Evolutionary conservation across 2,797 vertebrate genomes (phyloP), one percentile per base, ranked within the genome.

Genomic region (Macrochelys suwanniensis): DNA sequence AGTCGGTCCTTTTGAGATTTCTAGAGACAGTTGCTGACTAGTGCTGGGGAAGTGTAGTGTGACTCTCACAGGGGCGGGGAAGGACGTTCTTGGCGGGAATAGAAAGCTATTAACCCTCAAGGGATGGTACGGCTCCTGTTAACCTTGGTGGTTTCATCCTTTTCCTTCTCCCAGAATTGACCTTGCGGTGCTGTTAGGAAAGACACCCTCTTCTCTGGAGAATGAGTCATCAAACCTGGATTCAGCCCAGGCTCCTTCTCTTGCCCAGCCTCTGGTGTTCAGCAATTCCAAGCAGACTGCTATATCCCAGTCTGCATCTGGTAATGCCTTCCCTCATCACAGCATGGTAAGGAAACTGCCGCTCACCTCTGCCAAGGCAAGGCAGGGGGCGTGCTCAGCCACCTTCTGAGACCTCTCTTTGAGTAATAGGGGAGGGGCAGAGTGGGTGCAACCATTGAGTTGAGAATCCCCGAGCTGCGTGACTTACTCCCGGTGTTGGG

Each of bases 181-280:
- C 97, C 98, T 99, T 21, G 99, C 99, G 0, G 99, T 99, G 96
- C 98, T 99, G 84, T 97, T 99, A 93, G 99, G 99, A 37, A 99
- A 99, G 98, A 99, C 99, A 4, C 98, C 99, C 2, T 99, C 99
- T 82, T 99, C 99, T 50, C 98, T 99, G 80, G 99, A 99, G 98
- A 98, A 98, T 6, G 99, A 99, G 96, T 98, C 98, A 3, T 94
- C 99, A 92, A 98, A 98, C 80, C 96, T 99, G 98, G 99, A 99
- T 95, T 97, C 98, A 26, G 91, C 98, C 93, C 99, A 99, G 98
- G 99, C 99, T 45, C 97, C 99, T 61, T 98, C 99, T 82, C 97
- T 99, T 97, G 98, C 99, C 19, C 99, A 99, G 97, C 99, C 99
- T 21, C 98, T 99, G 98, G 99, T 99, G 96, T 99, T 99, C 98